Percentiles rank a stretch among this genome's conserved stretches.
phyloP scores from a whole-genome alignment of 2,113 vertebrate species.

The Vidua macroura region DNA sequence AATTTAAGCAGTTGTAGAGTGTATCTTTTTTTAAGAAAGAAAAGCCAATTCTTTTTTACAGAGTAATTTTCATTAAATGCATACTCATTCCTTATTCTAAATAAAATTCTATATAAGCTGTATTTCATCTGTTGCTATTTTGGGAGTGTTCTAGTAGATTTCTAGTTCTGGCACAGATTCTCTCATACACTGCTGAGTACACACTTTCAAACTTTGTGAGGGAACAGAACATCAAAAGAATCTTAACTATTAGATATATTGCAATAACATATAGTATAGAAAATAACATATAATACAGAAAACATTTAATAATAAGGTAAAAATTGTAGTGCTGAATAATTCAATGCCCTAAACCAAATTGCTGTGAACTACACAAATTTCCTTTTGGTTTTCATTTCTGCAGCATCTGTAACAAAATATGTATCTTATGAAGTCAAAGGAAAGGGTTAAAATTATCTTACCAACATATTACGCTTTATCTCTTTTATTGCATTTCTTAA shows the following conservation, averaged over 20 bases:
- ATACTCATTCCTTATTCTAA: not conserved
- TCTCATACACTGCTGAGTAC: not conserved
- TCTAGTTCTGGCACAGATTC: not conserved
- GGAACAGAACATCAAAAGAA: not conserved
- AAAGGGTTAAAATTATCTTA: not conserved
- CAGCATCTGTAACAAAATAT: not conserved
- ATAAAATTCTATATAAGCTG: not conserved
- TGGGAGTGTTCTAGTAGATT: not conserved
- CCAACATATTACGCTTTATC: not conserved
- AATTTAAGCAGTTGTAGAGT: not conserved
- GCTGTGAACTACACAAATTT: not conserved
- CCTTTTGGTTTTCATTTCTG: not conserved
- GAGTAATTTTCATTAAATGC: not conserved
- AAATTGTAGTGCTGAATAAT: not conserved
- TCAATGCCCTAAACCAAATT: not conserved
- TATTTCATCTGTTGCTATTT: not conserved
- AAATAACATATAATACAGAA: not conserved
- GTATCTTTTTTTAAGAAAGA: not conserved
- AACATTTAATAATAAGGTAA: not conserved
- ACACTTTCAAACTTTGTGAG: not conserved
- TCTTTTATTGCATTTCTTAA: conserved; percentile 26
- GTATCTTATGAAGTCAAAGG: not conserved
- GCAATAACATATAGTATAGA: not conserved
- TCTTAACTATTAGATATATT: not conserved
- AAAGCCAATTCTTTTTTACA: not conserved